Percentiles rank a stretch among this genome's conserved stretches.
Evolutionary conservation across 2,888 invertebrate genomes (phyloP).

Genomic region (Leucania comma): DNA sequence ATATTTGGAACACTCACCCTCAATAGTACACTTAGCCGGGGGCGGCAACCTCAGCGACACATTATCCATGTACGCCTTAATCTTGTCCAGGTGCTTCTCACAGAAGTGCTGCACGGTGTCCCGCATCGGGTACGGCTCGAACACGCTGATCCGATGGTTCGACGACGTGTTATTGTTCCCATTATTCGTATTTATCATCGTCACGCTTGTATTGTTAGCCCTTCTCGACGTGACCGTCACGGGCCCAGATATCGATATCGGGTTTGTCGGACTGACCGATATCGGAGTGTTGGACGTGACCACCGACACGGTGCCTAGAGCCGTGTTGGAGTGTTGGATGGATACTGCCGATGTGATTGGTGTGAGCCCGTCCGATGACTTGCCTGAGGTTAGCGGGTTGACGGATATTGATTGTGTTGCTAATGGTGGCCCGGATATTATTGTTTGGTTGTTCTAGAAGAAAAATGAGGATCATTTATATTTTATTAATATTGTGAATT

Average conservation of each 20-base stretch:
- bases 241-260: constrained; percentile 89
- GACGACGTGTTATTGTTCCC: constrained; percentile 68
- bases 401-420: constrained; percentile 84
- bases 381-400: constrained; percentile 81
- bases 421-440: constrained; percentile 76
- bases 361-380: constrained; percentile 82
- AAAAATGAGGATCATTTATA: neutral
- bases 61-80: constrained; percentile 97
- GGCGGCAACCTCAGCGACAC: constrained; percentile 96
- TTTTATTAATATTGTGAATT: neutral
- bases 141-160: constrained; percentile 94
- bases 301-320: constrained; percentile 82
- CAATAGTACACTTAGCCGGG: constrained; percentile 98
- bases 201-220: constrained; percentile 94
- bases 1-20: constrained; percentile 91
- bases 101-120: constrained; percentile 98
- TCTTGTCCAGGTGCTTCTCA: constrained; percentile 98
- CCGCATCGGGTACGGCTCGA: constrained; percentile 97
- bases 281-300: constrained; percentile 62
- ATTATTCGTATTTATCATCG: constrained; percentile 91
- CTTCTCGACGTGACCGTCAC: constrained; percentile 89
- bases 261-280: constrained; percentile 66
- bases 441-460: constrained; percentile 78
- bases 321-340: constrained; percentile 83
- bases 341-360: constrained; percentile 80